Evolutionary conservation across 2,113 vertebrate species (phyloP), one percentile per base, ranked within the genome.

Genomic region (Gymnobelideus leadbeateri): DNA sequence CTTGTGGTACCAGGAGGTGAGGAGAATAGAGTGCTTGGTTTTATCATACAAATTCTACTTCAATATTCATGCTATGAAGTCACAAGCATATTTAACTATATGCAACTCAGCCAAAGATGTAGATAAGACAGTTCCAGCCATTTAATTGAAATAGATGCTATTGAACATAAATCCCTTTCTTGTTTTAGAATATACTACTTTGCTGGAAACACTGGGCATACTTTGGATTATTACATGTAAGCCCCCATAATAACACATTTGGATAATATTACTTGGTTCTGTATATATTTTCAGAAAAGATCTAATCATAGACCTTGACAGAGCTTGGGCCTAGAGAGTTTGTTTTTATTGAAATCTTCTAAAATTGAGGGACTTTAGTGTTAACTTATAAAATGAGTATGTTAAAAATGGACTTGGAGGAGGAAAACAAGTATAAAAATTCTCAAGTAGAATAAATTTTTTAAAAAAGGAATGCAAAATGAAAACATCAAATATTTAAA

Each of bases 221-320:
- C 77, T 51, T 91, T 6, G 55, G 95, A 96, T 37, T 93, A 89
- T 47, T 26, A 92, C 55, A 94, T 89, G 93, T 55, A 94, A 96
- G 92, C 23, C 47, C 92, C 89, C 37, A 93, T 4, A 84, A 84
- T n/a, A 84, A 43, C 8, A 84, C 68, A 84, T 84, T 84, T 84
- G 68, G 68, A 84, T 84, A 43, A 84, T 84, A 84, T 84, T 84
- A 84, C n/a, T 84, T 84, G 19, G 43, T 61, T 91, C 91, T 94
- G 43, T 6, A 49, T 95, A 95, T 53, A 77, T 55, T 96, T 96
- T 96, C 31, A 54, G 51, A 89, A 68, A 97, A 95, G 89, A 93
- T 2, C 23, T 28, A 77, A 92, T 92, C 50, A 54, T 77, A 91
- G 21, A 92, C 57, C 91, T 92, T 92, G n/a, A 37, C 37, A 84